Percentiles rank a stretch among this genome's conserved stretches.
Evolutionary conservation across 2,888 invertebrate species (phyloP).

Genomic region (Siphlonurus alternatus): DNA sequence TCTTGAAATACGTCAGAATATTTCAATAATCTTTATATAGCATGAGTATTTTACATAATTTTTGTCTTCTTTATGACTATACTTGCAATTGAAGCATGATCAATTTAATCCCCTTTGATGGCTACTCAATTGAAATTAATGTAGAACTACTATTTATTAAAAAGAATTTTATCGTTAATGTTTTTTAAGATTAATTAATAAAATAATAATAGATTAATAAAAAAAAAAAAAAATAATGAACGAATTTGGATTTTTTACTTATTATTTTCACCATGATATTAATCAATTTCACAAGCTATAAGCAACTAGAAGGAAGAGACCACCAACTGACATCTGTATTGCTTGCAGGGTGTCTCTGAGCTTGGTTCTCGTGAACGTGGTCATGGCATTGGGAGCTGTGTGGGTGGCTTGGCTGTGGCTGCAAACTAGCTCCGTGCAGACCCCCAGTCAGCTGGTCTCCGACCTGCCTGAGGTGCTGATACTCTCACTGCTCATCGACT

Average conservation of each 20-base stretch:
- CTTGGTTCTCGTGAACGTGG: constrained; percentile 35
- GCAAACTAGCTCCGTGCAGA: constrained; percentile 17
- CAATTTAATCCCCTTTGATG: too few relatives aligned
- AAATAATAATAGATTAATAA: neutral
- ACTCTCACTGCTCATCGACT: constrained; percentile 40
- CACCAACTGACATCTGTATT: too few relatives aligned
- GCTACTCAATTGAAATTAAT: too few relatives aligned
- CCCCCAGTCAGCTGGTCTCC: constrained; percentile 20
- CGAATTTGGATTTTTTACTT: neutral
- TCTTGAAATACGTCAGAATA: too few relatives aligned
- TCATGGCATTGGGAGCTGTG: constrained; percentile 39
- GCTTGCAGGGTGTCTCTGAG: constrained; percentile 40
- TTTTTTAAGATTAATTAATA: neutral
- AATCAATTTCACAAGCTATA: too few relatives aligned
- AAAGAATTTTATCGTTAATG: neutral
- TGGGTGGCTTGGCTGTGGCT: constrained; percentile 35
- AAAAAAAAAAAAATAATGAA: neutral
- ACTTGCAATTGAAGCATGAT: too few relatives aligned
- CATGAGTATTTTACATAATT: too few relatives aligned
- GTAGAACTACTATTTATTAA: neutral
- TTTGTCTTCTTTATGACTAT: too few relatives aligned
- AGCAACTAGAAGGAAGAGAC: too few relatives aligned
- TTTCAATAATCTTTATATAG: too few relatives aligned
- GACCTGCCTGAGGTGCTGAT: constrained; percentile 39
- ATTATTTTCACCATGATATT: neutral